Base-by-base conservation (phyloP, 2,113 vertebrate genomes). In the Calidris pugnax region DNA sequence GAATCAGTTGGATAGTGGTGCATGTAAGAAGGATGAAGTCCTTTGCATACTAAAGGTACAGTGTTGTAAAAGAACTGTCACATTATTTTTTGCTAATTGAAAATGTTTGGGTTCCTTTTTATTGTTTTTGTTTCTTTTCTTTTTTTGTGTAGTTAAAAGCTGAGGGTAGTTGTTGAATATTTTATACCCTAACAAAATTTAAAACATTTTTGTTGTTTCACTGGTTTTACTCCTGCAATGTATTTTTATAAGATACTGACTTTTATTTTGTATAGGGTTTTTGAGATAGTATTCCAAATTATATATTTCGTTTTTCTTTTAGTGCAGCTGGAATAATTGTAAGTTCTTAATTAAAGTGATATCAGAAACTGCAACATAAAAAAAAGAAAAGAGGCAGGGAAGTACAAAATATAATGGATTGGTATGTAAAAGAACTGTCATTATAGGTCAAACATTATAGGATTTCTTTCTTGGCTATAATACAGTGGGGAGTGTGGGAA, bases 41-140 rank as follows among this genome's bases (percentile, higher is more conserved):
- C 88, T 97, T 97, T 96, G 85, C 88, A 75, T 95, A 75, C 77
- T 91, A 95, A 95, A 96, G 88, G 87, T 94, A 95, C 94, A 94
- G 92, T 69, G 14, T 43, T 92, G 69, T 74, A 66, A 80, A 95
- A 96, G 51, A 89, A 45, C 39, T 88, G 27, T 93, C 39, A 48
- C 24, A 41, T 75, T 85, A 71, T 22, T 75, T 87, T 93, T 78
- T 68, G 89, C 51, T 85, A 81, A 92, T 89, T 86, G 56, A 71
- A 86, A 71, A 62, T 88, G 41, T 91, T 89, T 55, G 78, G n/a
- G 14, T 45, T 15, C 1, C 79, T 57, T 41, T 57, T 41, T 72
- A 20, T n/a, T 4, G 4, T 17, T 9, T 47, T 2, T 13, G 2
- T 4, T 21, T 28, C 35, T 14, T 69, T 53, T 87, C 73, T 8